phyloP scores from a whole-genome alignment of 2,113 vertebrate species.

The Mesembrinibis cayennensis region DNA sequence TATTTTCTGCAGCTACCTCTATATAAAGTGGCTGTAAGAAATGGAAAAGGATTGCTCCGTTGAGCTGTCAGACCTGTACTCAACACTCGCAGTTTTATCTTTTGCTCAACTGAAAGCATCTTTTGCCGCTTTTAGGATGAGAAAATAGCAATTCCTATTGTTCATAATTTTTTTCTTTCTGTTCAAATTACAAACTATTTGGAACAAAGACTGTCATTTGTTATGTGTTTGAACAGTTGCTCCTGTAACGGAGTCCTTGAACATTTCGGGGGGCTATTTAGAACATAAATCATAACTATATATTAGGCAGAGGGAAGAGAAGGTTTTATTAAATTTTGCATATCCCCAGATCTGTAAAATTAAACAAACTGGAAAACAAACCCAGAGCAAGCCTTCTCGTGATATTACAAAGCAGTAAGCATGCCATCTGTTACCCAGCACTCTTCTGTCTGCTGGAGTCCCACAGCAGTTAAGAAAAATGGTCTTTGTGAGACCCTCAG shows the following conservation, averaged over 20 bases:
- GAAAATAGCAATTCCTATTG: not conserved
- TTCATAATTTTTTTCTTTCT: not conserved
- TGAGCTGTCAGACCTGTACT: not conserved
- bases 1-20: not conserved
- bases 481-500: not conserved
- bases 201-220: not conserved
- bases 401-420: not conserved
- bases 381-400: not conserved
- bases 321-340: not conserved
- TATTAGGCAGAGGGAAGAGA: not conserved
- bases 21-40: not conserved
- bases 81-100: not conserved
- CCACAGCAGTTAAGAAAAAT: not conserved
- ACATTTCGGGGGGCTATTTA: not conserved
- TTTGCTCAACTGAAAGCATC: not conserved
- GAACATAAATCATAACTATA: not conserved
- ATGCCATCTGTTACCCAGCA: not conserved
- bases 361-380: constrained; percentile 5
- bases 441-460: not conserved
- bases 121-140: not conserved
- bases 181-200: not conserved
- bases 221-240: not conserved
- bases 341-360: not conserved
- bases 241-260: not conserved
- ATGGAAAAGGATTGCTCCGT: not conserved